Conservation (phyloP, 2,113 vertebrate genomes). For the Cryptomyrus ogoouensis region DNA sequence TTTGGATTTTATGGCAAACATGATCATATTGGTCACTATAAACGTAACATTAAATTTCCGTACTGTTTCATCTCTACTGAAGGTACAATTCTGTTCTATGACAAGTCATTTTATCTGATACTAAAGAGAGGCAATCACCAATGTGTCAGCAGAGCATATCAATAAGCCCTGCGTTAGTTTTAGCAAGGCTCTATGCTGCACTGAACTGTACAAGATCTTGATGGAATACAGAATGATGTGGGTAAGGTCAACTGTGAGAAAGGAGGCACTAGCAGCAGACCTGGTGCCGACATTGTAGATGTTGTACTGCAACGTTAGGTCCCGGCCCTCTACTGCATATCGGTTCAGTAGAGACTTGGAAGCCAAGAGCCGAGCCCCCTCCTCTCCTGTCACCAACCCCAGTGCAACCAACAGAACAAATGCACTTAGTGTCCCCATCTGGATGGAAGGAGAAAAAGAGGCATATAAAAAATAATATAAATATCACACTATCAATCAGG, state of each 20-base stretch:
- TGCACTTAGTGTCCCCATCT: conserved; percentile 61
- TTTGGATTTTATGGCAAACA: neutral
- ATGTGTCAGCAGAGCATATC: neutral
- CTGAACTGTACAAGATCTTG: neutral
- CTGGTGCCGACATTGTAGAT: conserved; percentile 96
- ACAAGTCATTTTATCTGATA: neutral
- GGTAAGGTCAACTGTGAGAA: neutral
- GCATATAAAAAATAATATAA: neutral
- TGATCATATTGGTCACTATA: neutral
- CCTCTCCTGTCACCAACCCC: conserved; percentile 63
- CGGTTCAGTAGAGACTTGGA: conserved; percentile 89
- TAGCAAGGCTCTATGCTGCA: neutral
- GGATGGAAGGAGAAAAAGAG: neutral
- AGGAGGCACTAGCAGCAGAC: conserved; percentile 44
- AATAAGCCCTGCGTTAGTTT: neutral
- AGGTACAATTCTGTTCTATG: neutral
- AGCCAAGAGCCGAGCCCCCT: conserved; percentile 83
- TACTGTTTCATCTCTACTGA: neutral
- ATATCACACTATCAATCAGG: neutral
- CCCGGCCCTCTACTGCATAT: conserved; percentile 87
- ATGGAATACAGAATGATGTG: neutral
- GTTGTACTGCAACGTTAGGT: conserved; percentile 91
- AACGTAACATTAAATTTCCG: neutral
- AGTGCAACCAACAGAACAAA: conserved; percentile 49
- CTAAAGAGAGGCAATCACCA: neutral